These are phyloP conservation scores for Cathartes aura DNA, from an alignment of 2,113 vertebrate genomes.

Conservation along the genomic window DNA sequence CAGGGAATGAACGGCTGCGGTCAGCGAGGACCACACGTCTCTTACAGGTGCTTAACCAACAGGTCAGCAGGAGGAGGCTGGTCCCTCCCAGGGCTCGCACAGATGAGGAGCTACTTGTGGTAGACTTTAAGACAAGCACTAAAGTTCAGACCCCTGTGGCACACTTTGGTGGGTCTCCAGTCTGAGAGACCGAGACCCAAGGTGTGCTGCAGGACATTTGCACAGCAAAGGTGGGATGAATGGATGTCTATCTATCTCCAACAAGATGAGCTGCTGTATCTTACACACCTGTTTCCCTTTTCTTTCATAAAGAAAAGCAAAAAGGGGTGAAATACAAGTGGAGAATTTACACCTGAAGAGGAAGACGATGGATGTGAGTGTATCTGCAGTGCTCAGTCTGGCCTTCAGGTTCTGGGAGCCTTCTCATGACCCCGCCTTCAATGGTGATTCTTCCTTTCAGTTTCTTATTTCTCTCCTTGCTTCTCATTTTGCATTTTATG, in stretches of 20 bases:
- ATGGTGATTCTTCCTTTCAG: neutral
- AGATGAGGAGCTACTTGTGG: neutral
- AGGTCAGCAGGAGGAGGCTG: neutral
- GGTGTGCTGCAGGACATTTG: neutral
- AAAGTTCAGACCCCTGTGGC: neutral
- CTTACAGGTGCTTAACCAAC: neutral
- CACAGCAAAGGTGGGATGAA: neutral
- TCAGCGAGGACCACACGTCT: fast-evolving
- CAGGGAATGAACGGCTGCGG: neutral
- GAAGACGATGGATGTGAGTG: neutral
- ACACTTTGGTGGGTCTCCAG: neutral
- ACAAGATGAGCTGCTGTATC: neutral
- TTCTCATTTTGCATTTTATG: neutral
- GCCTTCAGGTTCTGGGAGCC: neutral
- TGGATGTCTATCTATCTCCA: neutral
- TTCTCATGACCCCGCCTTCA: neutral
- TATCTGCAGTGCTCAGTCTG: neutral
- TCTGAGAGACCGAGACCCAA: neutral
- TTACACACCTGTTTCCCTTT: neutral
- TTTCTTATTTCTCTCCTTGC: neutral
- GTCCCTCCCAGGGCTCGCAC: neutral
- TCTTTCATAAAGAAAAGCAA: neutral
- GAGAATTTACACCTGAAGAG: neutral
- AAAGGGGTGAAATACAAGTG: neutral
- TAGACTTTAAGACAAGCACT: neutral